phyloP scores from a whole-genome alignment of 2,888 invertebrate species.

The Aporophyla lueneburgensis region DNA sequence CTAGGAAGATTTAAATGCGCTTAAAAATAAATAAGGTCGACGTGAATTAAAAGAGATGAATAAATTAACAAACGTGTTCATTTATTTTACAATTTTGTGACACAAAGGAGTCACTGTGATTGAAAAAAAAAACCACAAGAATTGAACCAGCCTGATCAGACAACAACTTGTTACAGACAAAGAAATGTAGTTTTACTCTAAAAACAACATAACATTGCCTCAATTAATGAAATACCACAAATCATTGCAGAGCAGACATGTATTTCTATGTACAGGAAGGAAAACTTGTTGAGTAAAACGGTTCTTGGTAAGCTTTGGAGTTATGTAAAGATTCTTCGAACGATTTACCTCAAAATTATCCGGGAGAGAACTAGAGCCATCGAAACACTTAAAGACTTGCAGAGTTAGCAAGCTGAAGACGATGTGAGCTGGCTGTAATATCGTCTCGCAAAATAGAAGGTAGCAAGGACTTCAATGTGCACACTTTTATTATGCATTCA shows the following conservation, averaged over 20 bases:
- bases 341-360: conserved; percentile 9
- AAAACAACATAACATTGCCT: neutral
- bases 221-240: conserved; percentile 23
- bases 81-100: too few relatives aligned
- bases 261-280: neutral
- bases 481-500: too few relatives aligned
- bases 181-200: conserved; percentile 16
- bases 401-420: neutral
- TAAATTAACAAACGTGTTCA: too few relatives aligned
- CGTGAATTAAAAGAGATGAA: neutral
- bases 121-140: neutral
- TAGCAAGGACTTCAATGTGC: too few relatives aligned
- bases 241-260: neutral
- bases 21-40: neutral
- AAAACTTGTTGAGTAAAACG: neutral
- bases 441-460: neutral
- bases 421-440: neutral
- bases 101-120: neutral
- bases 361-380: neutral
- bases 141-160: neutral
- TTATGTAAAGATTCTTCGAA: conserved; percentile 11
- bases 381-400: too few relatives aligned
- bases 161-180: neutral
- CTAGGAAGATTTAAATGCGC: too few relatives aligned
- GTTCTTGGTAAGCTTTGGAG: neutral